Evolutionary conservation across 2,888 invertebrate genomes (phyloP), one percentile per base, ranked within the genome.

Genomic region (Cheiracanthium punctorium): DNA sequence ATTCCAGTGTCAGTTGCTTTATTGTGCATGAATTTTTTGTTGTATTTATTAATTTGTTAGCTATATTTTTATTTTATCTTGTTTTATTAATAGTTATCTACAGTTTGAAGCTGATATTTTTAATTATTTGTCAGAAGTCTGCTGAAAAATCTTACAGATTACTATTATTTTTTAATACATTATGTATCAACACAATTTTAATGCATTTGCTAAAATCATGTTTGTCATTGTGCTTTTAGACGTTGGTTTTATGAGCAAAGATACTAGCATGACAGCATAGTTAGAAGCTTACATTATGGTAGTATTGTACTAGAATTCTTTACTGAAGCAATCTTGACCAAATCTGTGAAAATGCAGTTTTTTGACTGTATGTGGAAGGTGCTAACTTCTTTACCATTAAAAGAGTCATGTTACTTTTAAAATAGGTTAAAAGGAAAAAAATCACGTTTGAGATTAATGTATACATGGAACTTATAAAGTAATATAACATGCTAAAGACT

Each of bases 141-240:
- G 4, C 37, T 37, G 10, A n/a, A n/a, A 10, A 48, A 24, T 58
- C 24, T 17, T 48, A 48, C 17, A 48, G 48, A 48, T 48, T 24
- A 8, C 20, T 58, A 4, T 4, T 24, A 24, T 58, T 58, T 48
- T 24, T 20, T 8, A 24, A 24, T 24, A 24, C 58, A 48, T 48
- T 58, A 70, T 75, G 82, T 82, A 28, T 71, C 37, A 82, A 29
- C n/a, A 37, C 70, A 70, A 71, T 82, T 76, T 29, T 65, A 72
- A 65, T 71, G 70, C 76, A 76, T 82, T 76, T 76, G 76, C 65
- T 76, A 71, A 41, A 71, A 82, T 70, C 82, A 82, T 75, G 75
- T 70, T 70, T 82, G 82, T 82, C 70, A 69, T 64, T 82, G 82
- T 82, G 82, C 76, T 76, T 82, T 76, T 82, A 82, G 76, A 24